Evolutionary conservation across 2,797 vertebrate species (phyloP).

Genomic region (Mionectes olivaceus): DNA sequence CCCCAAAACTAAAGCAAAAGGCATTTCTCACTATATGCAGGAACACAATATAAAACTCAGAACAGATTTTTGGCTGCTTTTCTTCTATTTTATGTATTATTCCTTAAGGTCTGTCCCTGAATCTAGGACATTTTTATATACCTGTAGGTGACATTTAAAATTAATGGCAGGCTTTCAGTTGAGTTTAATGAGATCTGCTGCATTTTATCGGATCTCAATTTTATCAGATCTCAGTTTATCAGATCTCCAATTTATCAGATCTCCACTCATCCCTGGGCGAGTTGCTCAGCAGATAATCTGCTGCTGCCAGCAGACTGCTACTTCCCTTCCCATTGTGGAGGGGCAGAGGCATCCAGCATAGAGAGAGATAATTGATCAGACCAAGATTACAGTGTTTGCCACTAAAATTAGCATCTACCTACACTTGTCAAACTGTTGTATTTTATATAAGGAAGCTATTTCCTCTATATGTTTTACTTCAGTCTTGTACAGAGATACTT

Average conservation of each 20-base stretch:
- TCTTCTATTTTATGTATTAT: conserved; percentile 33
- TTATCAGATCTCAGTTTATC: neutral
- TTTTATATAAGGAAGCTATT: neutral
- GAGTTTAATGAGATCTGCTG: conserved; percentile 7
- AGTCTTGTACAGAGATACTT: neutral
- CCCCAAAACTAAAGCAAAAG: neutral
- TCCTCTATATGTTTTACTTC: neutral
- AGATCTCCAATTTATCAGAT: neutral
- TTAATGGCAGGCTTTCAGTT: conserved; percentile 25
- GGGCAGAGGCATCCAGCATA: neutral
- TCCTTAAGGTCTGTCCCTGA: conserved; percentile 38
- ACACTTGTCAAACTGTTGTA: neutral
- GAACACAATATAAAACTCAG: neutral
- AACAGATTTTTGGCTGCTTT: conserved; percentile 29
- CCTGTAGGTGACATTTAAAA: conserved; percentile 27
- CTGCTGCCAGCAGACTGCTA: neutral
- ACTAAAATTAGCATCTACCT: conserved; percentile 17
- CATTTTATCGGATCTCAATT: conserved; percentile 18
- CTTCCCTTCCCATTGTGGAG: neutral
- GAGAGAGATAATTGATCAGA: conserved; percentile 15
- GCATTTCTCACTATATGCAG: neutral
- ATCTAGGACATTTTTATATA: conserved; percentile 44
- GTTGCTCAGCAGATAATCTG: neutral
- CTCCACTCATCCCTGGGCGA: neutral
- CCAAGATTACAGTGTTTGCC: conserved; percentile 16